These are phyloP conservation scores for Callopanchax toddi DNA, from an alignment of 2,113 vertebrate genomes.

Conservation along the genomic window DNA sequence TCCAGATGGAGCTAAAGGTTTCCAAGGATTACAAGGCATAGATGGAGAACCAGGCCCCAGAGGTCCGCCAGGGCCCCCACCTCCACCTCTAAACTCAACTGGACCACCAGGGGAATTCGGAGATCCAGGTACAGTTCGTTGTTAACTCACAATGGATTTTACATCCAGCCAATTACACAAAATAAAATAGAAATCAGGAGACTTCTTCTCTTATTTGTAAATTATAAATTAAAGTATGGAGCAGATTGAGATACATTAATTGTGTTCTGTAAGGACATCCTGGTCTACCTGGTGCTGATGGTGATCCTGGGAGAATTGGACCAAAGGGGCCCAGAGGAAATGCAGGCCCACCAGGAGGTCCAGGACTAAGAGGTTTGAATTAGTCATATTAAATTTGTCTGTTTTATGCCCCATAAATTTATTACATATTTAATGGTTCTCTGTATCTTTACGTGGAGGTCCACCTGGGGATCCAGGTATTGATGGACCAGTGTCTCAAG, in stretches of 20 bases:
- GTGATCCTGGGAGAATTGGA: conserved; percentile 62
- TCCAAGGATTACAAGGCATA: conserved; percentile 47
- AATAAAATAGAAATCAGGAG: neutral
- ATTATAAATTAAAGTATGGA: neutral
- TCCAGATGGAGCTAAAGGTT: conserved; percentile 51
- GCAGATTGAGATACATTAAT: neutral
- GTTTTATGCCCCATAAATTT: neutral
- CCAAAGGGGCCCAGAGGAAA: conserved; percentile 51
- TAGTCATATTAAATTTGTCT: neutral
- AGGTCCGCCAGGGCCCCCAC: conserved; percentile 32
- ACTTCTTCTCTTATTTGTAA: neutral
- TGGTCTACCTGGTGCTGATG: conserved; percentile 49
- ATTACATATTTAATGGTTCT: neutral
- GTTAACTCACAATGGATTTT: neutral
- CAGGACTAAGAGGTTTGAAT: conserved; percentile 59
- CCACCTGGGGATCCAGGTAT: conserved; percentile 57
- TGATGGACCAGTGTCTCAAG: conserved; percentile 20
- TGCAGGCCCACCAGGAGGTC: conserved; percentile 39
- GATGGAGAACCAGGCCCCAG: conserved; percentile 50
- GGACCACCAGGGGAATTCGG: conserved; percentile 50
- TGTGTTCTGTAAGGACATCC: conserved; percentile 39
- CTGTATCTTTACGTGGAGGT: conserved; percentile 43
- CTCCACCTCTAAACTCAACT: accelerated
- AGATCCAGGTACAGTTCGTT: conserved; percentile 36
- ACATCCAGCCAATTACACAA: no score